Evolutionary conservation across 2,113 vertebrate species (phyloP).

Genomic region (Corydoras maculifer): DNA sequence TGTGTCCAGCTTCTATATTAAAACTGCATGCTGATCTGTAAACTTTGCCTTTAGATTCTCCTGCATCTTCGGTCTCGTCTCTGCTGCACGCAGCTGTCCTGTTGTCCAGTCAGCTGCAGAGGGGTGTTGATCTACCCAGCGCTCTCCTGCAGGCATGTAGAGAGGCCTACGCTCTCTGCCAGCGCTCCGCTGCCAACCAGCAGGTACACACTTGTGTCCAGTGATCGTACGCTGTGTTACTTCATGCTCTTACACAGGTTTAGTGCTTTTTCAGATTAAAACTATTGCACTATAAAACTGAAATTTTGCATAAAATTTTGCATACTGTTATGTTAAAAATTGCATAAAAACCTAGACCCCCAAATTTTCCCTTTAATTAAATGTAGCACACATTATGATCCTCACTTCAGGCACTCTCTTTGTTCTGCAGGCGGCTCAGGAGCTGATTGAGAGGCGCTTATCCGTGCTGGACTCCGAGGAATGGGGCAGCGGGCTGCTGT

Average conservation of each 20-base stretch:
- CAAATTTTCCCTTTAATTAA: too few relatives aligned
- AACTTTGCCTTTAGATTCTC: constrained; percentile 66
- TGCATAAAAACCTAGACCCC: too few relatives aligned
- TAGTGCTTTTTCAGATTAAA: too few relatives aligned
- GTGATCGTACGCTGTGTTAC: too few relatives aligned
- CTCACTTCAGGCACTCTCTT: not conserved
- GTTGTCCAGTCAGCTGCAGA: constrained; percentile 78
- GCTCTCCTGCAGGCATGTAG: constrained; percentile 81
- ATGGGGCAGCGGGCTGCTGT: constrained; percentile 75
- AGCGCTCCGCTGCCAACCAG: constrained; percentile 69
- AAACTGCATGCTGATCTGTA: too few relatives aligned
- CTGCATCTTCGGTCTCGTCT: constrained; percentile 71
- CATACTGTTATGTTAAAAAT: too few relatives aligned
- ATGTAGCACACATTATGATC: too few relatives aligned
- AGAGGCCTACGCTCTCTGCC: constrained; percentile 75
- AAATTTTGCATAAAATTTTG: too few relatives aligned
- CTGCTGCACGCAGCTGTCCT: constrained; percentile 76
- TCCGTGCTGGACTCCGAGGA: constrained; percentile 65
- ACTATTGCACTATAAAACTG: too few relatives aligned
- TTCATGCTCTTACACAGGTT: too few relatives aligned
- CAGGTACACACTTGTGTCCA: constrained; percentile 62
- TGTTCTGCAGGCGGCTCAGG: constrained; percentile 68
- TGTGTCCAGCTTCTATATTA: too few relatives aligned
- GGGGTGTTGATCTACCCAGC: constrained; percentile 76
- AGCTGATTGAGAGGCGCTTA: constrained; percentile 72